Percentiles rank a stretch among this genome's conserved stretches.
phyloP scores from a whole-genome alignment of 1,140 invertebrate genomes.

The Nephotettix cincticeps region DNA sequence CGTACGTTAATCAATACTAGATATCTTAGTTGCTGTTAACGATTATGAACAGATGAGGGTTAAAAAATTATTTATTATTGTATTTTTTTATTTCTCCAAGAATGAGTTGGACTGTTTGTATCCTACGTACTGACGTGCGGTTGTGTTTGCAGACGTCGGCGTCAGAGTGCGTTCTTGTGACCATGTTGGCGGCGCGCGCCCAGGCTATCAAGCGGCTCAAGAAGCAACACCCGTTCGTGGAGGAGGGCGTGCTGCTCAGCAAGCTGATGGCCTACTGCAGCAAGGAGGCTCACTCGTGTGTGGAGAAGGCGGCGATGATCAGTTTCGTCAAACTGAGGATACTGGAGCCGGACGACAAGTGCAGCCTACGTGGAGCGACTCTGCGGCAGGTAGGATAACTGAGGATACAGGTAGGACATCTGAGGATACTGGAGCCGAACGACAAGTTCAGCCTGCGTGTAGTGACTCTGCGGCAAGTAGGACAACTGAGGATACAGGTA shows the following conservation, averaged over 20 bases:
- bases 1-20: too few species aligned
- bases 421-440: too few species aligned
- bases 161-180: slow-evolving; percentile 95
- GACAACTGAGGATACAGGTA: too few species aligned
- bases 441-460: too few species aligned
- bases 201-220: slow-evolving; percentile 90
- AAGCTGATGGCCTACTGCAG: slow-evolving; percentile 95
- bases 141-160: slow-evolving; percentile 80
- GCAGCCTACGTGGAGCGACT: slow-evolving; percentile 84
- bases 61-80: too few species aligned
- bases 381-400: slow-evolving; percentile 75
- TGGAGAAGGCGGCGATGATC: slow-evolving; percentile 99
- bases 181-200: slow-evolving; percentile 92
- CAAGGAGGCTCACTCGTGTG: slow-evolving; percentile 97
- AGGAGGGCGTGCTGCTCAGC: slow-evolving; percentile 91
- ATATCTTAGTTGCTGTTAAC: too few species aligned
- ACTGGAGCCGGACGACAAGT: slow-evolving; percentile 93
- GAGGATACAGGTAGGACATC: too few species aligned
- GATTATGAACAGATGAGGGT: too few species aligned
- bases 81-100: too few species aligned
- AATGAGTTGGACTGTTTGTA: too few species aligned
- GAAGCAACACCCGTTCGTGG: slow-evolving; percentile 83
- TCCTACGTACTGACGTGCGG: too few species aligned
- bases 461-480: too few species aligned
- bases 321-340: slow-evolving; percentile 96